phyloP scores from a whole-genome alignment of 2,113 vertebrate genomes.

The Chaetodon trifascialis region DNA sequence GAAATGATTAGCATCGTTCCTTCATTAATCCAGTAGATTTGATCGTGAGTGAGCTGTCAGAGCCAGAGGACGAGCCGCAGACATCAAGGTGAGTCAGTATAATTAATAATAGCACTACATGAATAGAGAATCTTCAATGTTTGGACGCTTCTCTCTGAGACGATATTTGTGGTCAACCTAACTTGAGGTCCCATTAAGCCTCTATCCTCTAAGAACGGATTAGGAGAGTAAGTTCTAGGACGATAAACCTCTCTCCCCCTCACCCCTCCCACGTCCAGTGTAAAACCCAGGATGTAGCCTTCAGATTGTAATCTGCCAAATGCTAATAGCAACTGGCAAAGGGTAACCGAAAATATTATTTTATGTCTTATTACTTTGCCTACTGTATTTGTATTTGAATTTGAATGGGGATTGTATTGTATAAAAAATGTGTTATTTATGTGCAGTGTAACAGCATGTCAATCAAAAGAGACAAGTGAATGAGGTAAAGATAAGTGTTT shows the following conservation, averaged over 20 bases:
- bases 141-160: conserved; percentile 22
- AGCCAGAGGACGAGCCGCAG: neutral
- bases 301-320: no score
- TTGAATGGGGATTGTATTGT: neutral
- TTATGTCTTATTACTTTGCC: neutral
- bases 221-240: conserved; percentile 77
- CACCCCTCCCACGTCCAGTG: conserved; percentile 29
- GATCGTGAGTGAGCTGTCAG: neutral
- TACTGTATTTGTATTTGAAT: neutral
- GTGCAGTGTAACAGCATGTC: no score
- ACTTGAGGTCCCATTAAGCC: conserved; percentile 79
- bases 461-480: no score
- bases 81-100: neutral
- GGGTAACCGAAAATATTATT: neutral
- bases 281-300: neutral
- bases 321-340: neutral
- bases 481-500: no score
- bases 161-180: conserved; percentile 48
- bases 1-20: conserved; percentile 13
- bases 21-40: conserved; percentile 10
- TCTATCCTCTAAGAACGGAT: conserved; percentile 85
- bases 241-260: conserved; percentile 69
- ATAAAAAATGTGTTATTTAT: no score
- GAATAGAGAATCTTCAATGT: neutral
- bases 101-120: neutral